Base-by-base conservation (phyloP, 2,888 invertebrate genomes). In the Didymodactylos carnosus region DNA sequence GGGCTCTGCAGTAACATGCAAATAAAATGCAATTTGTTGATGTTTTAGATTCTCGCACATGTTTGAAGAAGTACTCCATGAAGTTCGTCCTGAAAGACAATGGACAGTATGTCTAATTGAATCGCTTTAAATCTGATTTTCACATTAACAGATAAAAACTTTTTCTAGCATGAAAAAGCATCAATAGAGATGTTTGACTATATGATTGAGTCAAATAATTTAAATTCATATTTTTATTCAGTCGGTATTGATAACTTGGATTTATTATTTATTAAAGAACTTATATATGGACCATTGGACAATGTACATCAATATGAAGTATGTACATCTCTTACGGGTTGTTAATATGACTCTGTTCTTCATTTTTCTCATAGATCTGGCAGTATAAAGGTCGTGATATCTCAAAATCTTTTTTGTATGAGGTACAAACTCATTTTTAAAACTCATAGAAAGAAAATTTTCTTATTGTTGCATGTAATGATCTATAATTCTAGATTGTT, bases 21-120 rank as follows among this genome's bases (percentile, higher is more conserved):
- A 14, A 16, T 69, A 16, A 69, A 23, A 25, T 14, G 16, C 23
- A 16, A 16, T 69, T 69, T 19, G 14, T 69, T 19, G 14, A 14
- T 88, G n/a, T n/a, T n/a, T n/a, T n/a, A n/a, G n/a, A 6, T 88
- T 87, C 80, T 88, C 88, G 1, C 89, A 89, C 80, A 77, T 85
- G 13, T 89, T 88, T 86, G 88, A 89, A 78, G 77, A 78, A 6
- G 84, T 86, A 77, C 80, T 85, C 73, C 79, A 80, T 16, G 43
- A 72, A 23, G 77, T 79, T 62, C 76, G 76, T n/a, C 77, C 78
- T 10, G 76, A 77, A 3, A 69, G 19, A 13, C 76, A 77, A n/a
- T 81, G 80, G 81, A 79, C 78, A 77, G 80, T 80, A 78, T 73
- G 23, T 73, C 1, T 19, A 13, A 27, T 14, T 6, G 8, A 29